phyloP scores from a whole-genome alignment of 2,888 invertebrate species.

The Antheraea yamamai region DNA sequence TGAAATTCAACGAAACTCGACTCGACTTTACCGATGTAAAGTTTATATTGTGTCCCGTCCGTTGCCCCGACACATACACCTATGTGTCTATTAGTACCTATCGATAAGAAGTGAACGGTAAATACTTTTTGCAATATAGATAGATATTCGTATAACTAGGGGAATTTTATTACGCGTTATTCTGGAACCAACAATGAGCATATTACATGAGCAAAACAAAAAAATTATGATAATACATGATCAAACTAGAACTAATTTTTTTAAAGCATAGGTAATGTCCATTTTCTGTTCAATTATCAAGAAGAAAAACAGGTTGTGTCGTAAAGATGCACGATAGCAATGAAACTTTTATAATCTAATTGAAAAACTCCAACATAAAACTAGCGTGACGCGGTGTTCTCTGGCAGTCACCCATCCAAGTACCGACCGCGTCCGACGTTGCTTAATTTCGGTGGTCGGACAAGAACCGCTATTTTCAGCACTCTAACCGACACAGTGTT shows the following conservation, averaged over 20 bases:
- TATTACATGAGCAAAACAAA: no score
- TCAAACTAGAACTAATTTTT: no score
- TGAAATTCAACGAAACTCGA: slow-evolving; percentile 46
- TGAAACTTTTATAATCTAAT: no score
- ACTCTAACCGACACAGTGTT: no score
- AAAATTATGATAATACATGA: no score
- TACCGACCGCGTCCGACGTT: slow-evolving; percentile 77
- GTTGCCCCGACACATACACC: neutral
- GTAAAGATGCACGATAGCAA: no score
- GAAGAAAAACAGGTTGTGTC: no score
- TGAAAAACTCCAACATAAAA: no score
- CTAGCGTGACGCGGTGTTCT: no score
- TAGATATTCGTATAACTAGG: neutral
- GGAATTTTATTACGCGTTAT: neutral
- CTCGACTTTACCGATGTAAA: slow-evolving; percentile 34
- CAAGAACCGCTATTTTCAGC: slow-evolving; percentile 53
- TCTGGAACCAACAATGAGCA: neutral
- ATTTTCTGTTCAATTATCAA: no score
- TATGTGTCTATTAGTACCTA: neutral
- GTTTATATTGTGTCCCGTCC: slow-evolving; percentile 44
- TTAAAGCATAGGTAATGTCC: no score
- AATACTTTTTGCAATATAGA: neutral
- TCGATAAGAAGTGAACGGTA: neutral
- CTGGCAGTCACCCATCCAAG: slow-evolving; percentile 65
- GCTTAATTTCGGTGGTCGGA: slow-evolving; percentile 79